Base-by-base conservation (phyloP, 2,113 vertebrate species). In the Microcebus tavaratra region DNA sequence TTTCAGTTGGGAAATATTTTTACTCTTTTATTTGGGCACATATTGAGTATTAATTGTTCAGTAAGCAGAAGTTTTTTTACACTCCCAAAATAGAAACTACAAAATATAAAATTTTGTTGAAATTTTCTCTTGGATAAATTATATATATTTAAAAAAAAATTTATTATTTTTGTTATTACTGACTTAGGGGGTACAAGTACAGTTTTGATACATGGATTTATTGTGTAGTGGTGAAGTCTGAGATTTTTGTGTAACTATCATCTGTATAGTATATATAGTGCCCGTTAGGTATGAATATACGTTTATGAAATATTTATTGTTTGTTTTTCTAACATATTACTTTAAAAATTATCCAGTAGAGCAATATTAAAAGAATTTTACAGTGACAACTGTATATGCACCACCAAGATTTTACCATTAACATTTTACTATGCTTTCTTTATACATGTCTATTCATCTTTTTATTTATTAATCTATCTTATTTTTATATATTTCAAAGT, bases 281-380 rank as follows among this genome's bases (percentile, higher is more conserved):
- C 61, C 61, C 27, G 5, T 63, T 29, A 63, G 61, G 27, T 63
- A 63, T 80, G 31, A 94, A 50, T 92, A 42, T 87, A 68, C 10
- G 31, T 68, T 70, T 53, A 78, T 45, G 72, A 45, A 29, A 75
- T 13, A 29, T 39, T 65, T 76, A 78, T 50, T 89, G 27, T 88
- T 91, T 91, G 36, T 42, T 91, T 95, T 91, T 50, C 20, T 17
- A 90, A 39, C 55, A 90, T 92, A 31, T 87, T 53, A 70, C 42
- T 94, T 89, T 85, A 50, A 95, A 92, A 93, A 73, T 48, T 70
- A 75, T 86, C 31, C 50, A 87, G 65, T 25, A 96, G 31, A 87
- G 20, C 55, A 89, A 34, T 95, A 61, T 53, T 91, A 70, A 96
- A 83, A 83, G 34, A 95, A 86, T 75, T 96, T 96, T 95, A 36